Percentiles rank a stretch among this genome's conserved stretches.
Evolutionary conservation across 2,113 vertebrate species (phyloP).

Genomic region (Clarias magur): DNA sequence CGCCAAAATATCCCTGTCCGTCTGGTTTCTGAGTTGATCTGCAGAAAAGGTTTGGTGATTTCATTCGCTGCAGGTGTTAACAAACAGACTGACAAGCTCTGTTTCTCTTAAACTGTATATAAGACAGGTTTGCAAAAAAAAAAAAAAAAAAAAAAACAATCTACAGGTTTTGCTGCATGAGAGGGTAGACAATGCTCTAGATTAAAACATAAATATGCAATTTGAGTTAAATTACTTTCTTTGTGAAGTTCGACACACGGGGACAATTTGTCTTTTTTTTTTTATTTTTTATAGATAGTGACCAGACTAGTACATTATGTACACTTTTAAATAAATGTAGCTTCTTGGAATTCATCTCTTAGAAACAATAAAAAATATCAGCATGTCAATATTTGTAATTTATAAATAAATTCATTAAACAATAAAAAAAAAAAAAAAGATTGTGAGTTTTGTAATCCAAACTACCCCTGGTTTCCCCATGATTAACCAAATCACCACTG

Average conservation of each 20-base stretch:
- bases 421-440: no score
- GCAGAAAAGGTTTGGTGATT: neutral
- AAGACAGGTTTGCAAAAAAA: neutral
- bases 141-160: neutral
- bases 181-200: neutral
- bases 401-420: no score
- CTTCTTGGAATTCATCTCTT: neutral
- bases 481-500: no score
- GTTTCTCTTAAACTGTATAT: neutral
- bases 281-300: no score
- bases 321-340: no score
- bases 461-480: no score
- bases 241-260: neutral
- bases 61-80: neutral
- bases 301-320: no score
- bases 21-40: neutral
- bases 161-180: neutral
- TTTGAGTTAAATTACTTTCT: neutral
- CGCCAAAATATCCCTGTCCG: neutral
- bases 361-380: neutral
- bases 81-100: neutral
- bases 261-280: neutral
- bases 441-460: no score
- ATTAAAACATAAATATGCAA: neutral
- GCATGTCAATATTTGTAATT: no score